Evolutionary conservation across 2,797 vertebrate genomes (phyloP).

Genomic region (Pangasius macronema): DNA sequence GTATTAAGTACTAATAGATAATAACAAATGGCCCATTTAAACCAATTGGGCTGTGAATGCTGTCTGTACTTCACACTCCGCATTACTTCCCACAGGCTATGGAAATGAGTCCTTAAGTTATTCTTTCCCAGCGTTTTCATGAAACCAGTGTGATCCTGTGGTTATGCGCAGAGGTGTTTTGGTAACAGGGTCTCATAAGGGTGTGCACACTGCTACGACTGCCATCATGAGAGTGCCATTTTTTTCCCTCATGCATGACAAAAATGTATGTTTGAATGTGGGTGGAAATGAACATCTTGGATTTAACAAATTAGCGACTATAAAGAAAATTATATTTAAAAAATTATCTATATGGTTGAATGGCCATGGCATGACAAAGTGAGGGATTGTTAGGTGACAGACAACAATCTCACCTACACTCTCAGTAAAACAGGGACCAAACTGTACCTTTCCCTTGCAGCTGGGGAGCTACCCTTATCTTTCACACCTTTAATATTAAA

Average conservation of each 20-base stretch:
- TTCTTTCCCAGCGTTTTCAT: conserved; percentile 45
- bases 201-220: conserved; percentile 1
- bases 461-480: not conserved
- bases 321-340: not conserved
- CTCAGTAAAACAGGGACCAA: not conserved
- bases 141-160: conserved; percentile 37
- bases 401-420: not conserved
- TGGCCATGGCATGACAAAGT: not conserved
- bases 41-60: conserved; percentile 5
- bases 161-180: conserved; percentile 71
- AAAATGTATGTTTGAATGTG: not conserved
- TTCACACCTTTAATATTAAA: not conserved
- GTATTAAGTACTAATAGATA: not conserved
- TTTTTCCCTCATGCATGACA: conserved; percentile 5
- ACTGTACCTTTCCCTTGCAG: not conserved
- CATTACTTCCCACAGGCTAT: not conserved
- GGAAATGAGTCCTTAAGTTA: not conserved
- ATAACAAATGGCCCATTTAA: not conserved
- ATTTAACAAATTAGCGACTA: not conserved
- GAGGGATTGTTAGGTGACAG: not conserved
- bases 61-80: not conserved
- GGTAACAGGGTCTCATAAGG: conserved; percentile 66
- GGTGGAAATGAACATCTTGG: not conserved
- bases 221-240: not conserved
- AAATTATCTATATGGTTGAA: not conserved